Conservation (phyloP, 2,113 vertebrate species). For the Mungos mungo region DNA sequence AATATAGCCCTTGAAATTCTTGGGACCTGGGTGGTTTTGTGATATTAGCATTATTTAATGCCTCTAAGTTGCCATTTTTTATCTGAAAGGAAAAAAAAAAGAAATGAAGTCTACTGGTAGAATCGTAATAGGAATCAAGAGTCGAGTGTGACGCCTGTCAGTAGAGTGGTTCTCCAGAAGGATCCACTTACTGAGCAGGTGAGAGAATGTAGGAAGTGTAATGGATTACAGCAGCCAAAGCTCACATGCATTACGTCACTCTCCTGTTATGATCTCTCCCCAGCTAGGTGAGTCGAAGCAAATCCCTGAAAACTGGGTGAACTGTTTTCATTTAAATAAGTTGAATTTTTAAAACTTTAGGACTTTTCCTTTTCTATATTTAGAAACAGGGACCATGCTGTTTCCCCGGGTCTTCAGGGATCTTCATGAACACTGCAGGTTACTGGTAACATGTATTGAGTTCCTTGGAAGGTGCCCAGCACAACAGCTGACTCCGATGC, state of each 20-base stretch:
- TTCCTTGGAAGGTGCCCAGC: not conserved
- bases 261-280: not conserved
- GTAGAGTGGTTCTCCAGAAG: not conserved
- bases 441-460: not conserved
- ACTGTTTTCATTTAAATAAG: not conserved
- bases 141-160: not conserved
- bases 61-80: not conserved
- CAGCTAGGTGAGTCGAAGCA: not conserved
- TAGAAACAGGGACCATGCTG: not conserved
- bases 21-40: not conserved
- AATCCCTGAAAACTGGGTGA: not conserved
- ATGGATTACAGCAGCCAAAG: not conserved
- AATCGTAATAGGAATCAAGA: not conserved
- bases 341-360: not conserved
- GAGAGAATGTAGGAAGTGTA: not conserved
- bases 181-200: not conserved
- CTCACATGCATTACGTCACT: accelerated
- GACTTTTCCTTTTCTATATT: not conserved
- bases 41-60: not conserved
- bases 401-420: not conserved
- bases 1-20: not conserved
- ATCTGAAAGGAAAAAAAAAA: not conserved
- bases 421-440: not conserved
- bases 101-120: not conserved
- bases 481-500: not conserved